Percentiles rank a stretch among this genome's conserved stretches.
phyloP scores from a whole-genome alignment of 2,113 vertebrate species.

The Nannospalax galili region DNA sequence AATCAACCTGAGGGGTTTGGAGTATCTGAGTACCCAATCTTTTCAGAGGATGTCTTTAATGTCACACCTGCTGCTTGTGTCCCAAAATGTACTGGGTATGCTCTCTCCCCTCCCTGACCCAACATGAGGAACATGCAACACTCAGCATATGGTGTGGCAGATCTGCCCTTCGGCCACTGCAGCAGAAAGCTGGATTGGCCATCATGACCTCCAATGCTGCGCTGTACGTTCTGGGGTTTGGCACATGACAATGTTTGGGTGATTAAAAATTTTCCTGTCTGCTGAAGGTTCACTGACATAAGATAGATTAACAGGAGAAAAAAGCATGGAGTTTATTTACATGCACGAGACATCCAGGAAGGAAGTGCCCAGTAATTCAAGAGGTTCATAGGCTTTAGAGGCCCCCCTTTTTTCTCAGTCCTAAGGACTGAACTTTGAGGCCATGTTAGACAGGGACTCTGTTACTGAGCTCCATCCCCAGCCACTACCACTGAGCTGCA shows the following conservation, averaged over 20 bases:
- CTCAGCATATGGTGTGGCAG: fast-evolving
- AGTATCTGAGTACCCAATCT: too few relatives aligned
- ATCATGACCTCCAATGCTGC: background rate
- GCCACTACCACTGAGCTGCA: too few relatives aligned
- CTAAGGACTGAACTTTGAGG: background rate
- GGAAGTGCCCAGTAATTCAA: background rate
- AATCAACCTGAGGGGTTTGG: fast-evolving
- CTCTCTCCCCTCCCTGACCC: background rate
- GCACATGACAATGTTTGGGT: background rate
- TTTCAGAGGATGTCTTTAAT: background rate
- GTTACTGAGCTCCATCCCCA: background rate
- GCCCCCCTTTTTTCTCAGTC: background rate
- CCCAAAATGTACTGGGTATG: background rate
- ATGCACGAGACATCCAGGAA: background rate
- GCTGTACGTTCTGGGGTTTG: background rate
- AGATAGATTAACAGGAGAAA: background rate
- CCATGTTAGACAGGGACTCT: background rate
- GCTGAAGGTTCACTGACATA: background rate
- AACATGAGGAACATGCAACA: fast-evolving
- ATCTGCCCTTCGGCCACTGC: background rate
- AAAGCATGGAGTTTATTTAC: background rate
- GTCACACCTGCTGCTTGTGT: background rate
- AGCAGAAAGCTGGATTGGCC: background rate
- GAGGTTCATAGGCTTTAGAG: background rate
- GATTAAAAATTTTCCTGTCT: background rate